phyloP scores from a whole-genome alignment of 2,113 vertebrate genomes.

The Nothobranchius furzeri region DNA sequence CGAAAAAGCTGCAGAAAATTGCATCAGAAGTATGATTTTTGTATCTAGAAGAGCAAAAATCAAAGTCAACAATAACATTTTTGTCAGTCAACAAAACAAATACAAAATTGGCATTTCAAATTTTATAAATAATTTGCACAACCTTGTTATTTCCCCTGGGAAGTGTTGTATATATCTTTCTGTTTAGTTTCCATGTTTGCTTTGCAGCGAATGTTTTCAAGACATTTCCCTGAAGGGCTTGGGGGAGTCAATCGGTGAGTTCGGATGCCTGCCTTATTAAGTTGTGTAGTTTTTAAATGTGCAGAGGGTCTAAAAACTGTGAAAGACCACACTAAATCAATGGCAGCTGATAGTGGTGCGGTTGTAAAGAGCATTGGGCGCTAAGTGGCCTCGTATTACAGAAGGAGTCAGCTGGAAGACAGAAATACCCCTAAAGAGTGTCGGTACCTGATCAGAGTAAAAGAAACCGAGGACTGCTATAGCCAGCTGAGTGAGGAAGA shows the following conservation, averaged over 20 bases:
- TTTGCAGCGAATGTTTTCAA: slow-evolving; percentile 11
- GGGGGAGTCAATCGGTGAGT: slow-evolving; percentile 8
- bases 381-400: neutral
- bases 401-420: neutral
- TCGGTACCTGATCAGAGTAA: slow-evolving; percentile 78
- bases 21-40: too few relatives aligned
- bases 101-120: too few relatives aligned
- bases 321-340: slow-evolving; percentile 17
- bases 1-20: neutral
- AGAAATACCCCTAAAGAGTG: neutral
- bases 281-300: slow-evolving; percentile 31
- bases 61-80: too few relatives aligned
- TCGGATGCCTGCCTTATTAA: slow-evolving; percentile 30
- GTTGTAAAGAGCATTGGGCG: slow-evolving; percentile 10
- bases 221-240: slow-evolving; percentile 10
- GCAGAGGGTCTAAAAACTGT: slow-evolving; percentile 17
- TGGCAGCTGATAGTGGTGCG: slow-evolving; percentile 3
- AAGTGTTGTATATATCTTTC: neutral
- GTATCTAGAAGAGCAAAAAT: too few relatives aligned
- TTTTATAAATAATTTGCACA: too few relatives aligned
- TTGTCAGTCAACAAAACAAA: too few relatives aligned
- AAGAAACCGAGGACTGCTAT: slow-evolving; percentile 80
- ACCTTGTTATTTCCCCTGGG: neutral
- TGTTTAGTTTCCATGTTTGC: neutral
- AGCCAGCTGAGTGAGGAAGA: slow-evolving; percentile 78